Evolutionary conservation across 2,888 invertebrate species (phyloP), one percentile per base, ranked within the genome.

Genomic region (Ophraella communa): DNA sequence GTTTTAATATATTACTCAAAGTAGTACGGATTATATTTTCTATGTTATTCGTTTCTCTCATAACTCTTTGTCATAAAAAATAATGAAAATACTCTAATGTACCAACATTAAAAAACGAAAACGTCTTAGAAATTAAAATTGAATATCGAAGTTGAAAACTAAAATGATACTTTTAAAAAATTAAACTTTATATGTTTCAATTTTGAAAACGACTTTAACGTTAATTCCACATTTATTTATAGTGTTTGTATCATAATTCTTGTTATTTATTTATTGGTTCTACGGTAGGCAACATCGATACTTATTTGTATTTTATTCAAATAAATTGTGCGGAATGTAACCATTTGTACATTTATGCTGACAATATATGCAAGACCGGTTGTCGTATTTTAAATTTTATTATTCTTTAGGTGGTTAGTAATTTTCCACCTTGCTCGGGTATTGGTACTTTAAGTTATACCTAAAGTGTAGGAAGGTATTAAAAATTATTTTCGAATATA

Each of bases 301-400:
- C 47, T 47, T 47, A 47, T 47, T 47, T 47, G 47, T 47, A 47
- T 47, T 47, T 47, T 47, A 47, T 47, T 47, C 23, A 47, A 47
- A 47, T 47, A 47, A 47, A 47, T 47, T 47, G n/a, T 14, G 47
- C 5, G 21, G 47, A 47, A 21, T 47, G 4, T 39, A 39, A 39
- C 39, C 39, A 17, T 39, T 39, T 39, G 39, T 47, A 47, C 47
- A 47, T 47, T 42, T 42, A 47, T 23, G 11, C n/a, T 21, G 23
- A 47, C 47, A 23, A 47, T 47, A 5, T 47, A 47, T 23, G 23
- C 47, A 47, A 47, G 21, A 47, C 47, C 21, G 23, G 47, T 47
- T 47, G 47, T 47, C 47, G 47, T 47, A 47, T 47, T 21, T 47
- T 47, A 21, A 47, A n/a, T 21, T 47, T 47, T 47, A 47, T 47